These are phyloP conservation scores for Hermaeophaga mercurialis DNA, from an alignment of 2,888 invertebrate species.

Conservation along the genomic window DNA sequence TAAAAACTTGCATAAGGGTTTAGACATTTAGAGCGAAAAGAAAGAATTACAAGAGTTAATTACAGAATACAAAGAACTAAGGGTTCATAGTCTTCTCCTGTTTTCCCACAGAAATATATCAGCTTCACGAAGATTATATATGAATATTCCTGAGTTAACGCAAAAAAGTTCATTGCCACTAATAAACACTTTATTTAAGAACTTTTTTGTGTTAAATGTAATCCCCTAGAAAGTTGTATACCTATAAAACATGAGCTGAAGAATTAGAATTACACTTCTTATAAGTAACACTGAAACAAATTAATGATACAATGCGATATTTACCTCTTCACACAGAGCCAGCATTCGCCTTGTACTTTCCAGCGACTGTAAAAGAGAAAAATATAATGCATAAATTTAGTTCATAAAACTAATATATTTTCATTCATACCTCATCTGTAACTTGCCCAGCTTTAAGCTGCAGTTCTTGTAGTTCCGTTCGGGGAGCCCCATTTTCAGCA, in stretches of 20 bases:
- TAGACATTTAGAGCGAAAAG: constrained; percentile 45
- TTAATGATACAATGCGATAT: constrained; percentile 48
- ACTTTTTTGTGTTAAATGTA: constrained; percentile 29
- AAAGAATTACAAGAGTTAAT: constrained; percentile 37
- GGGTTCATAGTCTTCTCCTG: constrained; percentile 35
- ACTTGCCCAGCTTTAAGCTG: constrained; percentile 83
- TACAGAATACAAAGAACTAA: constrained; percentile 39
- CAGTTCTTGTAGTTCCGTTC: constrained; percentile 87
- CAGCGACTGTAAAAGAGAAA: constrained; percentile 75
- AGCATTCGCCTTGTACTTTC: constrained; percentile 93
- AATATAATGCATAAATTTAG: constrained; percentile 4
- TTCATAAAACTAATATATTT: background rate
- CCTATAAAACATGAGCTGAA: constrained; percentile 34
- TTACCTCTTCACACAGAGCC: constrained; percentile 91
- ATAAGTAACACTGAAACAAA: constrained; percentile 30
- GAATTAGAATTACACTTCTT: constrained; percentile 30
- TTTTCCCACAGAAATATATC: constrained; percentile 34
- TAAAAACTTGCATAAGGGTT: constrained; percentile 35
- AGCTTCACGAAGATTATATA: constrained; percentile 26
- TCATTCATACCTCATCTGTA: constrained; percentile 81
- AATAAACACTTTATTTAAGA: background rate
- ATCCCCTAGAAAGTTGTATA: constrained; percentile 27
- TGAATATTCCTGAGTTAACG: constrained; percentile 10
- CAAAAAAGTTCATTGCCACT: constrained; percentile 12
- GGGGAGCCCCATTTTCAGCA: constrained; percentile 72